A percentile compares a stretch with the other conserved stretches of the same genome.
Evolutionary conservation across 1,140 invertebrate genomes (phyloP).

Genomic region (Drosophila nigrodunni): DNA sequence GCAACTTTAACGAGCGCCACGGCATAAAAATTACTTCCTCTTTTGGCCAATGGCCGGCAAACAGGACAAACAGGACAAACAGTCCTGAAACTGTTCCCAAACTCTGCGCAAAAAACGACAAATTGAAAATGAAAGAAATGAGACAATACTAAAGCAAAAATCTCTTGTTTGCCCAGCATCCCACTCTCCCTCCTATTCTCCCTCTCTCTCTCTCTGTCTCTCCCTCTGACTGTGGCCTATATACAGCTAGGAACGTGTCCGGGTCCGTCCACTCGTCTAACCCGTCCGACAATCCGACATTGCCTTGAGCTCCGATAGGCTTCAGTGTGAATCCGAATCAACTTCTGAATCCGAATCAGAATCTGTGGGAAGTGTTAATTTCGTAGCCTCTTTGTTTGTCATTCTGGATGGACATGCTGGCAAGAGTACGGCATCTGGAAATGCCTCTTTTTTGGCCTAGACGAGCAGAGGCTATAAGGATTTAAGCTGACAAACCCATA

Average conservation of each 20-base stretch:
- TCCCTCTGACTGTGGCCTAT: constrained; percentile 42
- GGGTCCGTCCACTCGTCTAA: constrained; percentile 10
- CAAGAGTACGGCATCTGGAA: neutral
- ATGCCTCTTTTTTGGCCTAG: neutral
- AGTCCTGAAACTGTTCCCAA: constrained; percentile 28
- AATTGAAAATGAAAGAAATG: constrained; percentile 77
- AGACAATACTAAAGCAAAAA: constrained; percentile 69
- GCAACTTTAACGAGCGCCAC: constrained; percentile 71
- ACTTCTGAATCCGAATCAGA: neutral
- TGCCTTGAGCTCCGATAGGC: constrained; percentile 75
- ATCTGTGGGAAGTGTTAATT: constrained; percentile 77
- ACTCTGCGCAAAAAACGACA: constrained; percentile 74
- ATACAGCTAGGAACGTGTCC: constrained; percentile 28
- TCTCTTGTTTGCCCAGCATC: constrained; percentile 70
- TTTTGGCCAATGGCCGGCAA: constrained; percentile 65
- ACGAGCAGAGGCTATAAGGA: constrained; percentile 19
- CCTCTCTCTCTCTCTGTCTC: constrained; percentile 25
- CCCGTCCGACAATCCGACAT: constrained; percentile 43
- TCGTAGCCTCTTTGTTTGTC: constrained; percentile 75
- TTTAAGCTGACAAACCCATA: constrained; percentile 46
- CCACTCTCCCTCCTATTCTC: neutral
- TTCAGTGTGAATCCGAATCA: constrained; percentile 22
- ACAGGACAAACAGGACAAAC: constrained; percentile 45
- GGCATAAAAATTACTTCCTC: constrained; percentile 76
- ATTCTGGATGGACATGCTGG: constrained; percentile 24